Percentiles rank a stretch among this genome's conserved stretches.
These are phyloP conservation scores for Sipha maydis DNA, from an alignment of 2,888 invertebrate species.

Conservation along the genomic window DNA sequence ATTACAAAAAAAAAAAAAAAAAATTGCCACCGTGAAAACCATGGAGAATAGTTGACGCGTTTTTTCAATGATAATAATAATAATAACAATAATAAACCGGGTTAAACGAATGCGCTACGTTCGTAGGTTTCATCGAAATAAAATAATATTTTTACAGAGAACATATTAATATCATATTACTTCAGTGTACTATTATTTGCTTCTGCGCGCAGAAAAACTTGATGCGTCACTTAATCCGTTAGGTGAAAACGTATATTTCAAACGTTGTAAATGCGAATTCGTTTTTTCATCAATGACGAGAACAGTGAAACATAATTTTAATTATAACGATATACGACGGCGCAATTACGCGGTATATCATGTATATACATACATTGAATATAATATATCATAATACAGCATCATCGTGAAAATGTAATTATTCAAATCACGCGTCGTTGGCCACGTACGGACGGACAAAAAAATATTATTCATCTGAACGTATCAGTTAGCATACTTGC, in stretches of 20 bases:
- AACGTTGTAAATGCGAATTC: not conserved
- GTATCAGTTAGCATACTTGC: no score
- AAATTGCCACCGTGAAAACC: not conserved
- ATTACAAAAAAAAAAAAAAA: not conserved
- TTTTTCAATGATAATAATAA: not conserved
- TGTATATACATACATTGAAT: no score
- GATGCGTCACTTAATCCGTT: no score
- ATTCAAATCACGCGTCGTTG: not conserved
- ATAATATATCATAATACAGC: not conserved
- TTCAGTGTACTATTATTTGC: not conserved
- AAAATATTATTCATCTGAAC: not conserved
- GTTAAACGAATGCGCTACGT: not conserved
- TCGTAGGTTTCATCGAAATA: no score
- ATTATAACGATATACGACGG: not conserved
- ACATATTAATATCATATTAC: no score
- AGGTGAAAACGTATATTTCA: no score
- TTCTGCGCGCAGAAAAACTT: no score
- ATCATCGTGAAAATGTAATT: not conserved
- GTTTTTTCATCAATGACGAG: not conserved
- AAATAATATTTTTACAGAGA: no score
- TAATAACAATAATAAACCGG: not conserved
- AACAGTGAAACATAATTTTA: not conserved
- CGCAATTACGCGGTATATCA: no score
- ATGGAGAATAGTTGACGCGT: not conserved
- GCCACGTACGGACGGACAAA: not conserved